Base-by-base conservation (phyloP, 2,888 invertebrate species). In the Ypsolopha sequella region DNA sequence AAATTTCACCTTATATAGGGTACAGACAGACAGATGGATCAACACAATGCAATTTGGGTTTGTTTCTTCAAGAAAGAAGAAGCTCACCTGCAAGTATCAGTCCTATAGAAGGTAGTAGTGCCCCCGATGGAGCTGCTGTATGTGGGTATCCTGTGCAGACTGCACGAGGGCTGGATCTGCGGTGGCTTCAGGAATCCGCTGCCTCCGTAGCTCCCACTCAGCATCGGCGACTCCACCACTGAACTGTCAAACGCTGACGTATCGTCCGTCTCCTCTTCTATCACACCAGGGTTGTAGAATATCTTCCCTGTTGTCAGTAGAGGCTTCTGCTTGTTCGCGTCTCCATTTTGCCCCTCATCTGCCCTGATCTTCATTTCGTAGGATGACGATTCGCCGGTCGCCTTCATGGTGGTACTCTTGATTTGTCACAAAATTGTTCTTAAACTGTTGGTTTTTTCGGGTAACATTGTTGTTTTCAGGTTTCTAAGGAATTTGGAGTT, bases 101-200 rank as follows among this genome's bases (percentile, higher is more conserved):
- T 88, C 38, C 89, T 75, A 56, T 85, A 87, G 1, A 85, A 64
- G 41, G 89, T 88, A 24, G 24, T 24, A 24, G 24, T 24, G 24
- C 24, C 24, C 24, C 24, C 88, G 59, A 89, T 89, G 7, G 89
- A 89, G 62, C 89, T 89, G 70, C 88, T 88, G 52, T 89, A 89
- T 1, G 89, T 89, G 9, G 88, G 89, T 67, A 89, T 87, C 55
- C 89, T 80, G 53, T 89, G 88, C 3, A 89, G 80, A 56, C 89
- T 89, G 53, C 76, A 70, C 0, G 80, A 73, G 0, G 78, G 75
- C 9, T 80, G 73, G n/a, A 84, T 72, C 39, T 74, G 73, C 0
- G 78, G 72, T 4, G 79, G 67, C 51, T 73, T 69, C 36, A 82
- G 63, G 24, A 73, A 72, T 7, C 73, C 73, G 34, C 73, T 74